phyloP scores from a whole-genome alignment of 2,888 invertebrate genomes.

The Chymomyza amoena region DNA sequence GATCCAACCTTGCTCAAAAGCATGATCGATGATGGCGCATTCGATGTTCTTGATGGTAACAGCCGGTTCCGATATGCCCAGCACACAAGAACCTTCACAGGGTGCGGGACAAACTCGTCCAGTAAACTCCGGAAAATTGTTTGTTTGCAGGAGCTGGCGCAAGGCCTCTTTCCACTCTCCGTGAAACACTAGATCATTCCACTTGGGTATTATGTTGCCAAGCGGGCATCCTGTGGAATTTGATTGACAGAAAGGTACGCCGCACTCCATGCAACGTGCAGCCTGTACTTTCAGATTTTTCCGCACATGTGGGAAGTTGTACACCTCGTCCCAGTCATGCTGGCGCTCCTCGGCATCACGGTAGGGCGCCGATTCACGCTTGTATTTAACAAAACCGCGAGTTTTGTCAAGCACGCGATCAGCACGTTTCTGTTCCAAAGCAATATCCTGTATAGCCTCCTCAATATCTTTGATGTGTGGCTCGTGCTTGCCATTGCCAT shows the following conservation, averaged over 20 bases:
- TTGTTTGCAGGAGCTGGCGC: conserved; percentile 95
- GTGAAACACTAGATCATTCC: conserved; percentile 98
- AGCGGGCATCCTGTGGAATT: conserved; percentile 95
- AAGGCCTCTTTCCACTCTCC: conserved; percentile 97
- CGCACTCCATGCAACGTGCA: conserved; percentile 99
- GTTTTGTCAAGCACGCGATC: conserved; percentile 91
- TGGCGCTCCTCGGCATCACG: conserved; percentile 90
- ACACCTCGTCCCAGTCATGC: conserved; percentile 98
- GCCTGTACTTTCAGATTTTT: conserved; percentile 94
- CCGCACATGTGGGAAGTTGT: conserved; percentile 90
- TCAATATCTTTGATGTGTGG: conserved; percentile 89
- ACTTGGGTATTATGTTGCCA: conserved; percentile 99
- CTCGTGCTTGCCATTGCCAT: conserved; percentile 78
- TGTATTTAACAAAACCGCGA: conserved; percentile 97
- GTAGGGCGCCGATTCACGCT: conserved; percentile 91
- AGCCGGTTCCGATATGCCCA: conserved; percentile 96
- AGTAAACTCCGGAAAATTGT: conserved; percentile 99
- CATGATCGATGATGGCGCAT: conserved; percentile 98
- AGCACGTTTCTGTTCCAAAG: conserved; percentile 87
- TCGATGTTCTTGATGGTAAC: conserved; percentile 99
- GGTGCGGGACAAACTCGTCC: conserved; percentile 97
- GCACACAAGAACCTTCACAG: conserved; percentile 98
- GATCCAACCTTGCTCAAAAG: conserved; percentile 97
- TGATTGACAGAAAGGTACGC: conserved; percentile 98
- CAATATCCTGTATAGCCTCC: conserved; percentile 89